A percentile compares a stretch with the other conserved stretches of the same genome.
phyloP scores from a whole-genome alignment of 2,797 vertebrate genomes.

The Chaenodraco wilsoni region DNA sequence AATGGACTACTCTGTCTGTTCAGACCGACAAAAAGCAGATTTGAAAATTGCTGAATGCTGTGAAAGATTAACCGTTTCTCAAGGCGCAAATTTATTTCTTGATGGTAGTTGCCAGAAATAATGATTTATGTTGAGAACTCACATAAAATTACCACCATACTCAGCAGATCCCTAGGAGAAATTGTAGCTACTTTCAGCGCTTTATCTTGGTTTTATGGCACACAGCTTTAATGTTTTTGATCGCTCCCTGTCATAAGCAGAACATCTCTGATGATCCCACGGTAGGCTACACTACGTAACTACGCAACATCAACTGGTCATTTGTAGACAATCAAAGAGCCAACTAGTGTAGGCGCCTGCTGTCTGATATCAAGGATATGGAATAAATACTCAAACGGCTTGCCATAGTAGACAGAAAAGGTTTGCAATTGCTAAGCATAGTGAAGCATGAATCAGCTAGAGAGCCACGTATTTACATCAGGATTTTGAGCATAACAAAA shows the following conservation, averaged over 20 bases:
- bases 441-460: background rate
- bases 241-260: background rate
- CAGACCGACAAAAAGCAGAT: too few relatives aligned
- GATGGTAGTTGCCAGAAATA: background rate
- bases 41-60: background rate
- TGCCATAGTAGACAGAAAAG: too few relatives aligned
- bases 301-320: background rate
- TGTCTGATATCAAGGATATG: too few relatives aligned
- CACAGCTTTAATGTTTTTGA: background rate
- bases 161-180: background rate
- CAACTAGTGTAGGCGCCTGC: too few relatives aligned
- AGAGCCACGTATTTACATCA: background rate
- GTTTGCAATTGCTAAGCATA: background rate
- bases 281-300: background rate
- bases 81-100: background rate
- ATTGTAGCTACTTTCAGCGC: background rate
- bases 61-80: background rate
- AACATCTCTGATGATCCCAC: background rate
- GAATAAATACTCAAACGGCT: too few relatives aligned
- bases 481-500: background rate
- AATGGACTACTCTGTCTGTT: background rate
- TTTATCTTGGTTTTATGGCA: conserved; percentile 7
- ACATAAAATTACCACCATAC: background rate
- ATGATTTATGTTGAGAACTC: background rate
- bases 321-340: too few relatives aligned